These are phyloP conservation scores for Mugil cephalus DNA, from an alignment of 2,113 vertebrate genomes.

Conservation along the genomic window DNA sequence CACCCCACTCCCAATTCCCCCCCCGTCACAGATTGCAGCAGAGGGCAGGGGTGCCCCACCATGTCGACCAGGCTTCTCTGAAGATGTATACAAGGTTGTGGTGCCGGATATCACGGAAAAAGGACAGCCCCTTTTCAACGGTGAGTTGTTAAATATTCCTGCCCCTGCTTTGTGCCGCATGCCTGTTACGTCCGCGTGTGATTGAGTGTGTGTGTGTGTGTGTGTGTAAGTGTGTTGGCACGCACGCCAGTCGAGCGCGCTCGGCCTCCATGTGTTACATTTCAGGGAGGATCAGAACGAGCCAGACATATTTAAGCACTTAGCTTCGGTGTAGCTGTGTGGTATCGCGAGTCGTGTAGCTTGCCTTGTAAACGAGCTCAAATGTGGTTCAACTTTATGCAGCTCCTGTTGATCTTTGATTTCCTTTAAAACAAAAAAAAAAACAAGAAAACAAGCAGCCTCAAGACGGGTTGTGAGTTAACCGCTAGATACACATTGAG, in stretches of 20 bases:
- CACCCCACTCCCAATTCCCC: constrained; percentile 36
- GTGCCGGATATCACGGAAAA: constrained; percentile 87
- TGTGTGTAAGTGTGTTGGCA: constrained; percentile 31
- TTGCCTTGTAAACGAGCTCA: constrained; percentile 77
- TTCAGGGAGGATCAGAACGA: constrained; percentile 71
- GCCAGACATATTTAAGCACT: constrained; percentile 81
- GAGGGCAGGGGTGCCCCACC: constrained; percentile 88
- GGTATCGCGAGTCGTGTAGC: constrained; percentile 69
- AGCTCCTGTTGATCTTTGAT: constrained; percentile 38
- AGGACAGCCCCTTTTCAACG: constrained; percentile 93
- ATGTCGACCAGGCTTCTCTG: constrained; percentile 95
- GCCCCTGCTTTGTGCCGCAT: constrained; percentile 4
- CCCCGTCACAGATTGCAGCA: constrained; percentile 88
- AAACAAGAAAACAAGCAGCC: constrained; percentile 16
- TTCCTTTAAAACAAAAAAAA: too few species aligned
- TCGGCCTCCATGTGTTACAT: constrained; percentile 63
- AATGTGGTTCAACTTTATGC: constrained; percentile 67
- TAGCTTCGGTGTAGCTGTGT: constrained; percentile 70
- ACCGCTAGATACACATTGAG: not conserved
- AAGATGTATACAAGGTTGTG: constrained; percentile 91
- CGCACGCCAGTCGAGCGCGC: constrained; percentile 23
- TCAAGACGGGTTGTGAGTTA: constrained; percentile 6
- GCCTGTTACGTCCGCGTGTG: constrained; percentile 54
- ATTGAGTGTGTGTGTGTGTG: constrained; percentile 31
- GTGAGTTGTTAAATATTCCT: constrained; percentile 80